Evolutionary conservation across 1,140 invertebrate genomes (phyloP).

Genomic region (Cecropterus lyciades): DNA sequence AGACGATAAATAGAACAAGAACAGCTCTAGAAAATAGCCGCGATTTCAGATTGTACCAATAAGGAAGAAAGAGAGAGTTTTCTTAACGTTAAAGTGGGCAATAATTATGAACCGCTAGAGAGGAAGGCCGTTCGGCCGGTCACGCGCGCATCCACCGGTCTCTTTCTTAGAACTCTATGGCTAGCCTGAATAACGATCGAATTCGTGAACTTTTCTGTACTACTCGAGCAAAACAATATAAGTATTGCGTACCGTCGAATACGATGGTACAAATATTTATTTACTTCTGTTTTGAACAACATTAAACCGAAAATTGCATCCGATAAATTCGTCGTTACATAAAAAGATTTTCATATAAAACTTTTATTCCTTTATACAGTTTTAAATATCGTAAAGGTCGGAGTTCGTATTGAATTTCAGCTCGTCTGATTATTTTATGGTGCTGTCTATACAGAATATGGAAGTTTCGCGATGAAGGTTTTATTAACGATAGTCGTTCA

Average conservation of each 20-base stretch:
- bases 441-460: too few species aligned
- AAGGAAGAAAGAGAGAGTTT: constrained; percentile 48
- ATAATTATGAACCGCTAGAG: constrained; percentile 58
- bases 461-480: too few species aligned
- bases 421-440: too few species aligned
- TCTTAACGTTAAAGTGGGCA: constrained; percentile 51
- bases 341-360: too few species aligned
- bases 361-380: too few species aligned
- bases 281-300: too few species aligned
- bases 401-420: too few species aligned
- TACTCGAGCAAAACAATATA: background rate
- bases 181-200: constrained; percentile 23
- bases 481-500: background rate
- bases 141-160: constrained; percentile 49
- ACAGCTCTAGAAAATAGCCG: constrained; percentile 8
- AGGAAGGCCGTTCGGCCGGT: constrained; percentile 58
- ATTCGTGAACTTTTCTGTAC: constrained; percentile 22
- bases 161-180: constrained; percentile 33
- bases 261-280: too few species aligned
- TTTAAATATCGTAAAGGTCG: too few species aligned
- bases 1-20: constrained; percentile 45
- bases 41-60: constrained; percentile 33
- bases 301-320: too few species aligned
- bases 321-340: too few species aligned
- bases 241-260: too few species aligned